Conservation (phyloP, 2,113 vertebrate genomes). For the Oreotrochilus melanogaster region DNA sequence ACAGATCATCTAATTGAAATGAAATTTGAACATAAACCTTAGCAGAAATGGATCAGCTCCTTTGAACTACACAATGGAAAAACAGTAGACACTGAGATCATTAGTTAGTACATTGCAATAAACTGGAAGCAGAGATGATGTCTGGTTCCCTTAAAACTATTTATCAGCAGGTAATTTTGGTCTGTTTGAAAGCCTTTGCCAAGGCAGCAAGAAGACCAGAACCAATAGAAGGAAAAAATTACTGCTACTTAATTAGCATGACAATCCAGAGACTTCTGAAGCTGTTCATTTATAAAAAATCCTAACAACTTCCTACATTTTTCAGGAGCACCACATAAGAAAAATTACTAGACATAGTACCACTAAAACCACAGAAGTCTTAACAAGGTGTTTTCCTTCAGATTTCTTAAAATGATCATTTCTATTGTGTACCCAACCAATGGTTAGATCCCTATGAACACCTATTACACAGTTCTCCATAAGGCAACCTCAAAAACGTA, state of each 20-base stretch:
- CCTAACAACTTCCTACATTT: slow-evolving; percentile 15
- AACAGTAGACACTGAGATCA: slow-evolving; percentile 70
- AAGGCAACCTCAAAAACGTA: background rate
- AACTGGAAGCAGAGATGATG: slow-evolving; percentile 56
- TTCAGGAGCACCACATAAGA: slow-evolving; percentile 8
- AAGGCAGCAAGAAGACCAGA: slow-evolving; percentile 40
- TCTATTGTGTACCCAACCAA: background rate
- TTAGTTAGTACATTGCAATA: slow-evolving; percentile 45
- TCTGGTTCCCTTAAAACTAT: slow-evolving; percentile 58
- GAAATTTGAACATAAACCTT: slow-evolving; percentile 62
- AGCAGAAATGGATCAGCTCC: slow-evolving; percentile 59
- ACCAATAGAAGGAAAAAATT: slow-evolving; percentile 43
- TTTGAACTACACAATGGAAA: slow-evolving; percentile 72
- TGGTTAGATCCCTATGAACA: background rate
- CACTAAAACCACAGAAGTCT: background rate
- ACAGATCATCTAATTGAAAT: slow-evolving; percentile 59
- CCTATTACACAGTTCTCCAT: background rate
- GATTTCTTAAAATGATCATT: background rate
- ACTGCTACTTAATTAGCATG: background rate
- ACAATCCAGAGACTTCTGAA: background rate
- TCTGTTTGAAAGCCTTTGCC: slow-evolving; percentile 61
- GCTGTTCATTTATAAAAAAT: slow-evolving; percentile 28
- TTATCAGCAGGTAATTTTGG: slow-evolving; percentile 65
- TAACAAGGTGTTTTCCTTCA: background rate
- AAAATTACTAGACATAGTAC: slow-evolving; percentile 30